phyloP scores from a whole-genome alignment of 2,888 invertebrate species.

The Ischnus inquisitorius region DNA sequence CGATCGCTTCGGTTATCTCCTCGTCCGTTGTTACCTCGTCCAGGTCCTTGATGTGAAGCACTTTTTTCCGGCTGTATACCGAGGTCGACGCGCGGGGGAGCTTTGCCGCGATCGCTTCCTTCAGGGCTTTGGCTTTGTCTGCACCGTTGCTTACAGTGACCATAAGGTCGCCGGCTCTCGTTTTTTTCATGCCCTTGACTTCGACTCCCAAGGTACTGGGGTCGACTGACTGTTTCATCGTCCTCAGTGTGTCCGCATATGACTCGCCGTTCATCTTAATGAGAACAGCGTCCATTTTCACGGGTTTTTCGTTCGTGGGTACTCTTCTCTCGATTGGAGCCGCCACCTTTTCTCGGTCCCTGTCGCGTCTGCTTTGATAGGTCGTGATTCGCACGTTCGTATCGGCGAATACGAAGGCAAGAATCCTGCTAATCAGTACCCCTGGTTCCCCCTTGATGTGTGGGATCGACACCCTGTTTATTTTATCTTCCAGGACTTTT shows the following conservation, averaged over 20 bases:
- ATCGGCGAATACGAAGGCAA: conserved; percentile 13
- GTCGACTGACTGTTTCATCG: conserved; percentile 52
- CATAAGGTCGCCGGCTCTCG: conserved; percentile 15
- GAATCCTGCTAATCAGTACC: neutral
- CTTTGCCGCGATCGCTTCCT: conserved; percentile 42
- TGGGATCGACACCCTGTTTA: conserved; percentile 8
- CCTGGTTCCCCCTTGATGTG: conserved; percentile 19
- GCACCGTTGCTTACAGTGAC: conserved; percentile 38
- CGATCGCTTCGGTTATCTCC: conserved; percentile 44
- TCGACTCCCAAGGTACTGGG: conserved; percentile 47
- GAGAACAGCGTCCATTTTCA: conserved; percentile 11
- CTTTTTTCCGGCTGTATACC: neutral
- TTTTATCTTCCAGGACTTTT: neutral
- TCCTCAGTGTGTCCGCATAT: conserved; percentile 51
- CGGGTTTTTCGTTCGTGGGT: conserved; percentile 9
- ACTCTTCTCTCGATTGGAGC: neutral
- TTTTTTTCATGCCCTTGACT: conserved; percentile 12
- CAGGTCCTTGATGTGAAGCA: conserved; percentile 62
- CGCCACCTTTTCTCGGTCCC: neutral
- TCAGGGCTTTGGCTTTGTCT: conserved; percentile 46
- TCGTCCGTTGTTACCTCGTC: conserved; percentile 55
- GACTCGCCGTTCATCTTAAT: conserved; percentile 32
- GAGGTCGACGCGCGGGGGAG: conserved; percentile 33
- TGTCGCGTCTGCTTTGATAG: neutral
- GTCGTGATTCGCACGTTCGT: neutral